Evolutionary conservation across 1,140 invertebrate species (phyloP), one percentile per base, ranked within the genome.

Genomic region (Drosophila kepulauana): DNA sequence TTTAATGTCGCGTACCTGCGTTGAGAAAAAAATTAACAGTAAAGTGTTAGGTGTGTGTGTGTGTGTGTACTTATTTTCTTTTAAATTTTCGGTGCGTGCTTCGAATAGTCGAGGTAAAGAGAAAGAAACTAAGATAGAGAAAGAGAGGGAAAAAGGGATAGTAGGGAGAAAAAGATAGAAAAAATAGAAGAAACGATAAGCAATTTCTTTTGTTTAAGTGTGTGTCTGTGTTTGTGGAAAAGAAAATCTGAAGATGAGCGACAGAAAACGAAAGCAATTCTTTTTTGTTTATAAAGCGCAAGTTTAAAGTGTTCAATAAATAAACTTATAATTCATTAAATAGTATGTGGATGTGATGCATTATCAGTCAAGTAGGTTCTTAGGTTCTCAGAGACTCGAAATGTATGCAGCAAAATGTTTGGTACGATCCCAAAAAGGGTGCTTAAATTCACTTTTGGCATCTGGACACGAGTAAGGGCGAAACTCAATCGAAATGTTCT

Each of bases 1-100:
- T 82, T 86, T 70, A 71, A 87, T 87, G 80, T 77, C 73, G 82
- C 84, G 84, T 70, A 88, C 80, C 82, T 87, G 82, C 84, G 73
- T 80, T 89, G 68, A 78, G 16, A 80, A 78, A 64, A 25, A 80
- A 87, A 84, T 88, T 64, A 84, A 88, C 75, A 73, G 52, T 75
- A 87, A 73, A 33, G 84, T 84, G 80, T 82, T 63, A 67, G 49
- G 63, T 73, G 72, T 81, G 51, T 62, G 48, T 54, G 48, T 68
- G 43, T 62, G 48, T 56, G 52, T 59, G 38, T 79, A 38, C 49
- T 72, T 63, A 56, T 75, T 69, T 82, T 59, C 38, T 58, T 51
- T 43, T 13, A 38, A 38, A 25, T 68, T 61, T 71, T 67, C 77
- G n/a, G 79, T 87, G 84, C 82, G 84, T 87, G 84, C 84, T 64